Conservation (phyloP, 2,888 invertebrate genomes). For the Caenorhabditis auriculariae region DNA sequence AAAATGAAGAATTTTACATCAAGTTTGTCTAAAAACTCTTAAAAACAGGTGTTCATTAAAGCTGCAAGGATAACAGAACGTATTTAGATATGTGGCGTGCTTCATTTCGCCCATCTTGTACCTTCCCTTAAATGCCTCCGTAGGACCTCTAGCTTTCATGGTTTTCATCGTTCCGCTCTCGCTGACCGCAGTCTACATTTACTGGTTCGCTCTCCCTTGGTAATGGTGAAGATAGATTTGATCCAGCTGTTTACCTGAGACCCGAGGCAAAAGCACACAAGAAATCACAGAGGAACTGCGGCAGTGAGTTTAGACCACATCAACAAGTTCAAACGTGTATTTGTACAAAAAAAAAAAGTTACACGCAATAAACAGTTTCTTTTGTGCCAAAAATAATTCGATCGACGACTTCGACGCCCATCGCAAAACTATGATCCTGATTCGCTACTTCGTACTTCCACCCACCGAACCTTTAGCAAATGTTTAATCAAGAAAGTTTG, state of each 20-base stretch:
- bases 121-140: slow-evolving; percentile 29
- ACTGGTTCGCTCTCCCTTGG: slow-evolving; percentile 11
- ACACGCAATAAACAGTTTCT: slow-evolving; percentile 13
- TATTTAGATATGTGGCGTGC: slow-evolving; percentile 46
- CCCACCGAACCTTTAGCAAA: slow-evolving; percentile 45
- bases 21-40: no score
- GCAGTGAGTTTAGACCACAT: not conserved
- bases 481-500: not conserved
- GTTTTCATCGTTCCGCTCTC: slow-evolving; percentile 49
- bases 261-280: slow-evolving; percentile 25
- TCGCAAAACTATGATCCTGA: slow-evolving; percentile 53
- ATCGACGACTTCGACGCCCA: slow-evolving; percentile 39
- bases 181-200: slow-evolving; percentile 39
- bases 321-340: not conserved
- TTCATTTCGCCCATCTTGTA: slow-evolving; percentile 53
- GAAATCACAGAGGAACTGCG: slow-evolving; percentile 14
- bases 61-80: slow-evolving; percentile 13
- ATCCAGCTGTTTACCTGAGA: slow-evolving; percentile 33
- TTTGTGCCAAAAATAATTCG: slow-evolving; percentile 21
- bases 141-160: slow-evolving; percentile 46
- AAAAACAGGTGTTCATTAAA: slow-evolving; percentile 24
- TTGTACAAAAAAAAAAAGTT: not conserved
- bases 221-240: not conserved
- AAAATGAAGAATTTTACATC: no score
- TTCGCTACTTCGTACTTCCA: slow-evolving; percentile 57